These are phyloP conservation scores for Adelognathus sp. DNA, from an alignment of 2,888 invertebrate genomes.

Conservation along the genomic window DNA sequence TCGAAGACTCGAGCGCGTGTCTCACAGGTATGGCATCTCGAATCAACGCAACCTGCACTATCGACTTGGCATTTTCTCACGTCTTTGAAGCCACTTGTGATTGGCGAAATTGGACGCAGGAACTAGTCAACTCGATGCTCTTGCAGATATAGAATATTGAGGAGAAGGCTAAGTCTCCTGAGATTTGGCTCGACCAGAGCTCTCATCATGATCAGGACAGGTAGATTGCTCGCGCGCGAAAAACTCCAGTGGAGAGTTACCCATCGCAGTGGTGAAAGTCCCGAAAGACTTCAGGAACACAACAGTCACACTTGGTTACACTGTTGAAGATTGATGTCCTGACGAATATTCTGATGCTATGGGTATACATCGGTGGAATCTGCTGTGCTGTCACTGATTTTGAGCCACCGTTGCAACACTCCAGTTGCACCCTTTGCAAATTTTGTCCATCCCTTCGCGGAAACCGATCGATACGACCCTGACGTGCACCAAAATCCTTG, in stretches of 20 bases:
- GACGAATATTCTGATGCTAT: too few relatives aligned
- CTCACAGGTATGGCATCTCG: slow-evolving; percentile 47
- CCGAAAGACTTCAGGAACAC: too few relatives aligned
- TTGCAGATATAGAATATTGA: neutral
- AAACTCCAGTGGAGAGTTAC: too few relatives aligned
- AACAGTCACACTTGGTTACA: too few relatives aligned
- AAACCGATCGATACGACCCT: neutral
- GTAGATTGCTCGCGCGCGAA: too few relatives aligned
- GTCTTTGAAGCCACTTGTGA: slow-evolving; percentile 4
- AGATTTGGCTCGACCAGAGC: too few relatives aligned
- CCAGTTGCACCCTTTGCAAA: slow-evolving; percentile 11
- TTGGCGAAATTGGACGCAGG: slow-evolving; percentile 6
- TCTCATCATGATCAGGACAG: too few relatives aligned
- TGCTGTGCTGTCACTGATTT: slow-evolving; percentile 59
- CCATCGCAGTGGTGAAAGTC: too few relatives aligned
- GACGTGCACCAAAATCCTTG: slow-evolving; percentile 5
- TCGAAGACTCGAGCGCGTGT: slow-evolving; percentile 56
- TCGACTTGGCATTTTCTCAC: slow-evolving; percentile 40
- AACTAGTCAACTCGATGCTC: slow-evolving; percentile 12
- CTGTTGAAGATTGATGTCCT: too few relatives aligned
- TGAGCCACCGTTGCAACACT: slow-evolving; percentile 21
- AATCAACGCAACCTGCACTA: neutral
- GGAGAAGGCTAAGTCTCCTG: too few relatives aligned
- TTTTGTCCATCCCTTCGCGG: neutral
- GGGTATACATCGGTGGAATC: slow-evolving; percentile 40